These are phyloP conservation scores for Trachelus tabidus DNA, from an alignment of 2,888 invertebrate species.

Conservation along the genomic window DNA sequence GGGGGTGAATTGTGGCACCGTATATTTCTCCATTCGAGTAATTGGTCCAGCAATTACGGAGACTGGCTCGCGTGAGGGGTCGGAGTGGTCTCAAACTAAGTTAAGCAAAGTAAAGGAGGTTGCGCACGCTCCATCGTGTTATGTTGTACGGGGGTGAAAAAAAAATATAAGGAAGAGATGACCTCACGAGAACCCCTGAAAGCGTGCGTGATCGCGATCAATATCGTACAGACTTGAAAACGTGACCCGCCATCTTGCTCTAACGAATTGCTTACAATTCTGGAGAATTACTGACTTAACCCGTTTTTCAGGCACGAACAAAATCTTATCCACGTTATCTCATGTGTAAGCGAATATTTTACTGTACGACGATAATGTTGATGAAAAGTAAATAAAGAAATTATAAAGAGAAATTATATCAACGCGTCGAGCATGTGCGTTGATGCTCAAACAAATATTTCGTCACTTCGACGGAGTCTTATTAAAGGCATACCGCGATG, in stretches of 20 bases:
- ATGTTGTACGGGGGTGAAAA: neutral
- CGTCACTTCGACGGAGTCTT: neutral
- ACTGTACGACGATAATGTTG: neutral
- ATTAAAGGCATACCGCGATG: no score
- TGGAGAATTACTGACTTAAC: neutral
- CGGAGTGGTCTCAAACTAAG: slow-evolving; percentile 17
- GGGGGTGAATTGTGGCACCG: slow-evolving; percentile 28
- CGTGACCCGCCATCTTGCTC: neutral
- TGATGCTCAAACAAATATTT: neutral
- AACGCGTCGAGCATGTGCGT: neutral
- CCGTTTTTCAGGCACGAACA: neutral
- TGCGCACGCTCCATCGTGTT: slow-evolving; percentile 5
- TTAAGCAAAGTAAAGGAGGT: slow-evolving; percentile 22
- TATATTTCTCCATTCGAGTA: slow-evolving; percentile 42
- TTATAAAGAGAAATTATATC: neutral
- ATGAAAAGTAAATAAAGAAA: neutral
- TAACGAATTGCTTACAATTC: neutral
- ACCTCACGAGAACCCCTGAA: neutral
- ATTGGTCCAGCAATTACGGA: slow-evolving; percentile 43
- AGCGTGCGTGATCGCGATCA: neutral
- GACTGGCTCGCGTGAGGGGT: slow-evolving; percentile 27
- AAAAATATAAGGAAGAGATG: neutral
- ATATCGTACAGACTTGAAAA: neutral
- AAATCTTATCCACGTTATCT: neutral
- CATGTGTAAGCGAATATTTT: neutral